phyloP scores from a whole-genome alignment of 2,113 vertebrate species.

The Rattus norvegicus region GRCr8 NC_086029.1:94827501-94828000 shows the following conservation, averaged over 20 bases:
- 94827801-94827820: background rate
- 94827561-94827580: background rate
- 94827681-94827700: background rate
- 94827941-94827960: background rate
- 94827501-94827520: background rate
- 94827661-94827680: background rate
- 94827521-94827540: background rate
- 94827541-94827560: background rate
- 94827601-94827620: background rate
- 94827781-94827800: background rate
- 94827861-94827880: background rate
- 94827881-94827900: background rate
- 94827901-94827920: background rate
- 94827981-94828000: background rate
- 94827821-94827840: background rate
- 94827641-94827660: background rate
- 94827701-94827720: background rate
- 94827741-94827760: background rate
- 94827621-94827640: background rate
- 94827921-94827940: background rate
- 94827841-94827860: background rate
- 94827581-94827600: background rate
- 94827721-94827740: background rate
- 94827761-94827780: background rate
- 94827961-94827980: no score